Conservation (phyloP, 2,113 vertebrate genomes). For the Alaudala cheleensis region DNA sequence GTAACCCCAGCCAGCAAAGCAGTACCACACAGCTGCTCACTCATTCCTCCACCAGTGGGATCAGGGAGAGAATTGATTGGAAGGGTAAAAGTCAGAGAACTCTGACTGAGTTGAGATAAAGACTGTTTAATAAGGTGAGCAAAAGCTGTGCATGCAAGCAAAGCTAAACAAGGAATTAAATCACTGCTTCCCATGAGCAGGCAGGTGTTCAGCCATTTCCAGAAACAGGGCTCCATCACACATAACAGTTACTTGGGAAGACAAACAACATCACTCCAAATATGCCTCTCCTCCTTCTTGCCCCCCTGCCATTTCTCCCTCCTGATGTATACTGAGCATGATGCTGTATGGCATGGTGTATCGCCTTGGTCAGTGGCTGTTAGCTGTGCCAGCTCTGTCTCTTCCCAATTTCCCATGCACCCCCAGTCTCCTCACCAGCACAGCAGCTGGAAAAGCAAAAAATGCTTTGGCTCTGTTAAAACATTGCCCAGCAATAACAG, state of each 20-base stretch:
- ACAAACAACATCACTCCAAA: background rate
- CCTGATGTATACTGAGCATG: rapidly evolving
- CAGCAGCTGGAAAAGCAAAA: background rate
- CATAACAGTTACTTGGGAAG: rapidly evolving
- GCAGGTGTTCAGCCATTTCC: background rate
- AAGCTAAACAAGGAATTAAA: background rate
- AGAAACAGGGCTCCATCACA: background rate
- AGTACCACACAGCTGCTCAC: rapidly evolving
- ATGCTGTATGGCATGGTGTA: too few relatives aligned
- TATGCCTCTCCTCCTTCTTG: background rate
- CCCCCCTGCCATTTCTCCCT: background rate
- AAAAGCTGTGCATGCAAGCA: background rate
- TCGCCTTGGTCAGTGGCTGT: background rate
- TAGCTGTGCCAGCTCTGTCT: background rate
- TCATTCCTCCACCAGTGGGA: background rate
- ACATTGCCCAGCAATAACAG: background rate
- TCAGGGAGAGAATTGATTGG: background rate
- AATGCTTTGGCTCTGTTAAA: background rate
- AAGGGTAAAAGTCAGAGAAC: background rate
- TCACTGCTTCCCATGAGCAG: background rate
- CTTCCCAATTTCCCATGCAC: background rate
- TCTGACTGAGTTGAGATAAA: background rate
- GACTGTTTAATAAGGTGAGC: background rate
- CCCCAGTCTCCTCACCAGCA: too few relatives aligned
- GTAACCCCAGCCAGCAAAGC: background rate